Evolutionary conservation across 2,113 vertebrate genomes (phyloP).

Genomic region (Arvicanthis niloticus): DNA sequence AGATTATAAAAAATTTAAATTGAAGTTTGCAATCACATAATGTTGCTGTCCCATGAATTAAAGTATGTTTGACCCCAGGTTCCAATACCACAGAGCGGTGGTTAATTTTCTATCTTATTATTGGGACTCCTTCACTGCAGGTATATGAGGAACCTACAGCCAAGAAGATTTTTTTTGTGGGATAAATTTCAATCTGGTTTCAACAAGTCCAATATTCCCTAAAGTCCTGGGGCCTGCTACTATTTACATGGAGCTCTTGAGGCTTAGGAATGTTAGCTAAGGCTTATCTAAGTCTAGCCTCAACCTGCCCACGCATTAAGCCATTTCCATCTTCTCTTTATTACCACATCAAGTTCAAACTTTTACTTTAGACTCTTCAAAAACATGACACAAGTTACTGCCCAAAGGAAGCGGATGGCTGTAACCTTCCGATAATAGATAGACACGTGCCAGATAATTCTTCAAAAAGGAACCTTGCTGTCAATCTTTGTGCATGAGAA

Average conservation of each 20-base stretch:
- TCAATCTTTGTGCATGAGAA: neutral
- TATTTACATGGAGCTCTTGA: neutral
- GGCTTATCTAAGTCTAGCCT: neutral
- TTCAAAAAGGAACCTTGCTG: neutral
- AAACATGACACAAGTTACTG: neutral
- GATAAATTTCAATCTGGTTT: neutral
- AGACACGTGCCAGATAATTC: neutral
- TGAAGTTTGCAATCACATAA: neutral
- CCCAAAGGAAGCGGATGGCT: neutral
- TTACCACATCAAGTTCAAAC: neutral
- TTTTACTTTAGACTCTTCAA: neutral
- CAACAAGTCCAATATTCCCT: neutral
- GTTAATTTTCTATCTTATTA: conserved; percentile 4
- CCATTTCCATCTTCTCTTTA: fast-evolving
- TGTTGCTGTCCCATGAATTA: conserved; percentile 34
- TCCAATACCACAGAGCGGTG: neutral
- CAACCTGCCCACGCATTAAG: neutral
- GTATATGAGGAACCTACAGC: neutral
- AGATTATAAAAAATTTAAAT: neutral
- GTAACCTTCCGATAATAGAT: neutral
- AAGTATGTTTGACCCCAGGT: conserved; percentile 24
- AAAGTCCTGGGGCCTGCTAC: neutral
- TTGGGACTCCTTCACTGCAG: neutral
- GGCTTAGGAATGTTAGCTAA: neutral
- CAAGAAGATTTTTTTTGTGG: neutral